Evolutionary conservation across 2,113 vertebrate species (phyloP).

Genomic region (Progne subis): DNA sequence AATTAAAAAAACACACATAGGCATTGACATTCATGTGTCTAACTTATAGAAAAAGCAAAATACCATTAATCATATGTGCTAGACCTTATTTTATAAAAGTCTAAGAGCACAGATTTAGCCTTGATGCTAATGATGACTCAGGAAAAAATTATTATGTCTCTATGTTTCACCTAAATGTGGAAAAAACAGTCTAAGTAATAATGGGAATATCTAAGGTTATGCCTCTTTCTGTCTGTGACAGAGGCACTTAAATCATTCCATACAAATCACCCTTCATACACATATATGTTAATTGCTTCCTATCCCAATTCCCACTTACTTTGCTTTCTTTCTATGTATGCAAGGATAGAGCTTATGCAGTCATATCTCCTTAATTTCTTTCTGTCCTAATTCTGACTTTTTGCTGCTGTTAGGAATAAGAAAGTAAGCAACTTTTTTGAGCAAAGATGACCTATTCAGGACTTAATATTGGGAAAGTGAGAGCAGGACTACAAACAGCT

Average conservation of each 20-base stretch:
- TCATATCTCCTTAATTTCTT: neutral
- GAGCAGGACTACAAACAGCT: neutral
- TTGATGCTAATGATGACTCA: neutral
- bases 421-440: neutral
- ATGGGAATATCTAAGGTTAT: neutral
- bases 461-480: slow-evolving; percentile 15
- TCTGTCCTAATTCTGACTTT: neutral
- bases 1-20: neutral
- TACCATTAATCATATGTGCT: neutral
- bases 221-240: neutral
- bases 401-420: neutral
- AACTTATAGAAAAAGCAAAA: neutral
- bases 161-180: neutral
- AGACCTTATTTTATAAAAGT: neutral
- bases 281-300: neutral
- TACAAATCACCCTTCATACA: neutral
- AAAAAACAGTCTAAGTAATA: neutral
- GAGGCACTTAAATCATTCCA: neutral
- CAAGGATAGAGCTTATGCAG: neutral
- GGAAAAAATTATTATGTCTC: neutral
- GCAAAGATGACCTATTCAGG: slow-evolving; percentile 1
- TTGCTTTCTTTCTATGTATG: neutral
- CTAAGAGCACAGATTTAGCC: neutral
- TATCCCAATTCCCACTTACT: neutral
- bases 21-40: neutral